A percentile compares a stretch with the other conserved stretches of the same genome.
Evolutionary conservation across 1,140 invertebrate genomes (phyloP).

Genomic region (Cylas formicarius): DNA sequence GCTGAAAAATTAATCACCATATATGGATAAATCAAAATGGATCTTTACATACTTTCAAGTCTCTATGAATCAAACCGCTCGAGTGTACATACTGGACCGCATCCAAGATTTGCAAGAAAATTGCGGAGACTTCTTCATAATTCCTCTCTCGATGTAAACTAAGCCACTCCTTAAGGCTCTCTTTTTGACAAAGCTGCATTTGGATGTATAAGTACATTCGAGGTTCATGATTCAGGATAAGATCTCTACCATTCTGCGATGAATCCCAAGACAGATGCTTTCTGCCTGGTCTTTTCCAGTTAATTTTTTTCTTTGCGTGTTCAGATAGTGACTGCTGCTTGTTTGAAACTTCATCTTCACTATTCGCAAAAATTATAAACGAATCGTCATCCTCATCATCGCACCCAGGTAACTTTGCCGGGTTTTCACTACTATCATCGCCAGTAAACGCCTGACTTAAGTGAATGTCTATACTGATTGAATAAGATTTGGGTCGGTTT

Average conservation of each 20-base stretch:
- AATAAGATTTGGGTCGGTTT: conserved; percentile 20
- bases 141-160: conserved; percentile 46
- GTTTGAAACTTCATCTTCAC: conserved; percentile 12
- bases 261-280: conserved; percentile 28
- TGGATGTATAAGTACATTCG: conserved; percentile 86
- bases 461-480: conserved; percentile 20
- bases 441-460: conserved; percentile 5
- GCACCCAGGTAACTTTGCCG: too few relatives aligned
- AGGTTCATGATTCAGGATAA: conserved; percentile 40
- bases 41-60: conserved; percentile 68
- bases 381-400: conserved; percentile 42
- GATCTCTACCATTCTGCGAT: conserved; percentile 4
- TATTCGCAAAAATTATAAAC: conserved; percentile 53
- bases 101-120: conserved; percentile 88
- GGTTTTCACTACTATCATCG: background rate
- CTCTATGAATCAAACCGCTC: conserved; percentile 85
- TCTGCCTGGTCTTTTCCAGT: conserved; percentile 29
- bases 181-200: conserved; percentile 89
- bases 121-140: conserved; percentile 52
- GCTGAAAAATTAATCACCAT: conserved; percentile 48
- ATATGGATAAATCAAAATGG: background rate
- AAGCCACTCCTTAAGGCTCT: conserved; percentile 89
- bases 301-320: conserved; percentile 26
- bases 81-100: conserved; percentile 94
- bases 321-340: conserved; percentile 17